phyloP scores from a whole-genome alignment of 2,888 invertebrate genomes.

The Acleris cristana region DNA sequence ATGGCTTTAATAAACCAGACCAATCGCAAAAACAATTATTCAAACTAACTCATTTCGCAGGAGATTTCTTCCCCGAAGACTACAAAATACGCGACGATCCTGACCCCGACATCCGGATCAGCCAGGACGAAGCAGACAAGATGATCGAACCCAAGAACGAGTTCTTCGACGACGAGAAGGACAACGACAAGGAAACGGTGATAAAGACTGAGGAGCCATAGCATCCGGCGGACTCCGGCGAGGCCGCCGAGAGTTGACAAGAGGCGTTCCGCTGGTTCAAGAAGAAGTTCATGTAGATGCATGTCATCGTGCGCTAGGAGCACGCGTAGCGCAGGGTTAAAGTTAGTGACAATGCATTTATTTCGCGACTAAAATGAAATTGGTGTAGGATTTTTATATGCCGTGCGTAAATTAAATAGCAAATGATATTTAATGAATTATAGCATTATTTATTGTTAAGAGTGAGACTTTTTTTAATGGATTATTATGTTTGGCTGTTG shows the following conservation, averaged over 20 bases:
- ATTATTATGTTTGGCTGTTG: no score
- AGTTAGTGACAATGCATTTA: no score
- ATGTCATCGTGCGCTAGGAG: not conserved
- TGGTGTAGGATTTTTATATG: no score
- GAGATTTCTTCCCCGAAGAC: constrained; percentile 90
- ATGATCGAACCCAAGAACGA: constrained; percentile 93
- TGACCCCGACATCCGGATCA: constrained; percentile 92
- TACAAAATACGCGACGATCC: constrained; percentile 90
- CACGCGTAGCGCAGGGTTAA: not conserved
- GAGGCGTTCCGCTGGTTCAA: constrained; percentile 49
- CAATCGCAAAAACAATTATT: not conserved
- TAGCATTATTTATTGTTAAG: no score
- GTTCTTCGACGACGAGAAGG: constrained; percentile 95
- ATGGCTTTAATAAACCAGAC: no score
- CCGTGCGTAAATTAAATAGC: no score
- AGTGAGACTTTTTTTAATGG: no score
- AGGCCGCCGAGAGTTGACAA: constrained; percentile 68
- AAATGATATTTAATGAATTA: not conserved
- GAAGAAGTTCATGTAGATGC: constrained; percentile 47
- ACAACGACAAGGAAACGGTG: constrained; percentile 90
- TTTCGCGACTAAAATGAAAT: no score
- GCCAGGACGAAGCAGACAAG: constrained; percentile 91
- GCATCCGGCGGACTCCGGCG: constrained; percentile 62
- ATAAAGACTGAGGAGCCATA: constrained; percentile 72
- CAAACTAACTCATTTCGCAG: constrained; percentile 50